Base-by-base conservation (phyloP, 2,113 vertebrate species). In the Dipodomys stephensi region DNA sequence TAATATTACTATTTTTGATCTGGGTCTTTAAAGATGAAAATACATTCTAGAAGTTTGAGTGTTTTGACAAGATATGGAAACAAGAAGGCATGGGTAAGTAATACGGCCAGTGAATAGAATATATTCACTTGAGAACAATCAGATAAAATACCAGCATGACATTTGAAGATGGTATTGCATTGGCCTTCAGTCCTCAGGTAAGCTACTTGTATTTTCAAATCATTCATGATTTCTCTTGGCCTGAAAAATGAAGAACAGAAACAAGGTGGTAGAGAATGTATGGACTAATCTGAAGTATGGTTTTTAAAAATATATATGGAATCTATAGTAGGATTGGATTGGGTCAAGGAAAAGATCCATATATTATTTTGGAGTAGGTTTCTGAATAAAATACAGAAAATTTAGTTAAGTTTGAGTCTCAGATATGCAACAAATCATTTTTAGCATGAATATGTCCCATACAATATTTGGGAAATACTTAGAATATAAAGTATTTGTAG, bases 161-260 rank as follows among this genome's bases (percentile, higher is more conserved):
- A 76, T 73, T 69, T 87, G 46, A 85, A 92, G 30, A 78, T 57
- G n/a, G 6, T 46, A 69, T 10, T 77, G 5, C 49, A 73, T 69
- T 83, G 88, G 8, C 35, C 20, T 88, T 83, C 30, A 91, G 81
- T 83, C 23, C 30, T 60, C 72, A 57, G 49, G 6, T 44, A 93
- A 88, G 35, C 18, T 68, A 62, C 11, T 25, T 39, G 1, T 73
- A 67, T 87, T 93, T 95, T 88, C 35, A 39, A 39, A 39, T 39
- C 15, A 67, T 80, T 28, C 83, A 27, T 79, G 68, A 65, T 65
- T 94, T 94, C 7, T 13, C 53, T 93, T 93, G 86, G 62, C 64
- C 44, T 83, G 30, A 92, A 88, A 93, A 94, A 23, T 86, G 74
- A 68, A 93, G 93, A 86, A 19, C 53, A 83, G 39, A 49, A 18